These are phyloP conservation scores for Drosophila atripex DNA, from an alignment of 2,888 invertebrate species.

Conservation along the genomic window DNA sequence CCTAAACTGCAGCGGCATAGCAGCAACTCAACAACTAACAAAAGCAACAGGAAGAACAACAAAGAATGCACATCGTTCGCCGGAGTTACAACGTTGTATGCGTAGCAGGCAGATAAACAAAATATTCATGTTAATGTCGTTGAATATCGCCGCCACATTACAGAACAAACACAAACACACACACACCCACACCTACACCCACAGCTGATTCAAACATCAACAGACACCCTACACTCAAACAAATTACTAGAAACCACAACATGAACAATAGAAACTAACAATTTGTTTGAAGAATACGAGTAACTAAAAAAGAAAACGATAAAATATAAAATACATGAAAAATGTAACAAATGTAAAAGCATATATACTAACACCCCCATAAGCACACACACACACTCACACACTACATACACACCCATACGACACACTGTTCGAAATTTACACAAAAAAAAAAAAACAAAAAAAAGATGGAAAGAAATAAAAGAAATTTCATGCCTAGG, in stretches of 20 bases:
- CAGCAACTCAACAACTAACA: slow-evolving; percentile 30
- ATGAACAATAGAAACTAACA: slow-evolving; percentile 55
- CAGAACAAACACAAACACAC: slow-evolving; percentile 35
- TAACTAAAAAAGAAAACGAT: slow-evolving; percentile 53
- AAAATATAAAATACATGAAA: slow-evolving; percentile 63
- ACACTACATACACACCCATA: slow-evolving; percentile 17
- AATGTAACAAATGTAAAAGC: slow-evolving; percentile 67
- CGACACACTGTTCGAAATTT: slow-evolving; percentile 63
- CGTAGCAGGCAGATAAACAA: slow-evolving; percentile 53
- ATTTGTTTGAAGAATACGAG: slow-evolving; percentile 65
- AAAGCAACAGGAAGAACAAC: slow-evolving; percentile 23
- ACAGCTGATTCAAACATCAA: slow-evolving; percentile 23
- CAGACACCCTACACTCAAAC: slow-evolving; percentile 23
- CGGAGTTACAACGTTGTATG: slow-evolving; percentile 52
- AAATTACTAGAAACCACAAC: slow-evolving; percentile 20
- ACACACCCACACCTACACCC: slow-evolving; percentile 31
- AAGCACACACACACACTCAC: slow-evolving; percentile 15
- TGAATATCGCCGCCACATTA: slow-evolving; percentile 54
- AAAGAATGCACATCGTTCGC: slow-evolving; percentile 55
- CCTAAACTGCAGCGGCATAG: slow-evolving; percentile 66
- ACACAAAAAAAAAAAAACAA: slow-evolving; percentile 58
- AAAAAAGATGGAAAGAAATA: slow-evolving; percentile 22
- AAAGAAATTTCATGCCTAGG: slow-evolving; percentile 58
- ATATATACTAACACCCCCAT: slow-evolving; percentile 50
- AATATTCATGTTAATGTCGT: slow-evolving; percentile 59